phyloP scores from a whole-genome alignment of 2,113 vertebrate genomes.

The Ondatra zibethicus region DNA sequence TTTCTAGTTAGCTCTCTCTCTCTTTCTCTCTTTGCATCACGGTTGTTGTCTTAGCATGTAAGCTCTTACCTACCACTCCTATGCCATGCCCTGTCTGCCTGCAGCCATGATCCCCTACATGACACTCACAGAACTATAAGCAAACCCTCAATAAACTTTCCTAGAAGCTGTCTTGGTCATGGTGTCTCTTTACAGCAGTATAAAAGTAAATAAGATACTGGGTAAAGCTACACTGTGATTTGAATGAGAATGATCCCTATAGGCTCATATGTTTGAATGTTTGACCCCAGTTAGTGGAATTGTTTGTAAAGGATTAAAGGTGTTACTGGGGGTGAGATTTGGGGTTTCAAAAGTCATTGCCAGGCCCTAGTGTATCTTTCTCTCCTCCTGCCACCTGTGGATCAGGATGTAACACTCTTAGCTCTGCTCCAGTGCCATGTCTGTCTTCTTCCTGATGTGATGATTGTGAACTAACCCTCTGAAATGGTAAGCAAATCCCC shows the following conservation, averaged over 20 bases:
- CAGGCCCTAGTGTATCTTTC: background rate
- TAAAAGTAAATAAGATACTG: background rate
- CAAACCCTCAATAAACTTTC: background rate
- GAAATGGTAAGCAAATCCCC: background rate
- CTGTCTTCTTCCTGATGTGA: background rate
- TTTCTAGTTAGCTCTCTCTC: background rate
- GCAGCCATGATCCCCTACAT: background rate
- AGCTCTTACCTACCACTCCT: background rate
- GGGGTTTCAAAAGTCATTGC: background rate
- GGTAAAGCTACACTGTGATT: background rate
- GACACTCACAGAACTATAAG: background rate
- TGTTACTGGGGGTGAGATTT: background rate
- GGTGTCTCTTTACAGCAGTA: background rate
- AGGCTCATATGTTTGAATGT: background rate
- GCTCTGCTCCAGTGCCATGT: background rate
- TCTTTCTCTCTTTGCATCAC: background rate
- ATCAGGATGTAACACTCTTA: background rate
- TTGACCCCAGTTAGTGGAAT: background rate
- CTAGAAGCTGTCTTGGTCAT: background rate
- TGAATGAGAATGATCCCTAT: background rate
- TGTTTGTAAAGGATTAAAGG: background rate
- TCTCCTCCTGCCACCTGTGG: background rate
- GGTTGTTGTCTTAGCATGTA: background rate
- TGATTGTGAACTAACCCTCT: background rate
- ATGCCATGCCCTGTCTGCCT: background rate